phyloP scores from a whole-genome alignment of 2,888 invertebrate species.

The Drosophila cracens region DNA sequence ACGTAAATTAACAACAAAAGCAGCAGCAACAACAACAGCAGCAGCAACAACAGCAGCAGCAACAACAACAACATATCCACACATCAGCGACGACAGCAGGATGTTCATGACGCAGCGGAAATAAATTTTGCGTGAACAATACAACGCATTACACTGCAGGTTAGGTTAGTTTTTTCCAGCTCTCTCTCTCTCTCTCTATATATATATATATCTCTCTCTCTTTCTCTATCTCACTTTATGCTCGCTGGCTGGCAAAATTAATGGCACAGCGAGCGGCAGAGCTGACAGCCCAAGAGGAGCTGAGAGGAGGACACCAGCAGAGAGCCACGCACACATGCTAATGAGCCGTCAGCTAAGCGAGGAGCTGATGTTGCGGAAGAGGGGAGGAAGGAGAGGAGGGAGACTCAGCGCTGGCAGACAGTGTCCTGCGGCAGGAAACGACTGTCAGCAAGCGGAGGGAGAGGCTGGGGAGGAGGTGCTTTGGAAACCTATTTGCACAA shows the following conservation, averaged over 20 bases:
- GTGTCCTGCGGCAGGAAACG: conserved; percentile 60
- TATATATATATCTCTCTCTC: background rate
- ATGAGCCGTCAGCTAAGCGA: conserved; percentile 64
- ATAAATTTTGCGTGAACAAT: conserved; percentile 81
- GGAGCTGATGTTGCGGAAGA: background rate
- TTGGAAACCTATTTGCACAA: conserved; percentile 7
- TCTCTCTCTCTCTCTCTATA: background rate
- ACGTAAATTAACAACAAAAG: conserved; percentile 75
- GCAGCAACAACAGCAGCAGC: conserved; percentile 40
- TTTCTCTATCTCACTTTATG: background rate
- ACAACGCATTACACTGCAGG: conserved; percentile 78
- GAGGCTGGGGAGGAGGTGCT: background rate
- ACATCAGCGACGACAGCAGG: conserved; percentile 74
- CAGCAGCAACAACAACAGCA: conserved; percentile 34
- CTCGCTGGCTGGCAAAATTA: conserved; percentile 55
- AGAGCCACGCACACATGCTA: conserved; percentile 61
- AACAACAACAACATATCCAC: conserved; percentile 27
- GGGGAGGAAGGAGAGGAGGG: background rate
- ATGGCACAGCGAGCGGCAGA: conserved; percentile 59
- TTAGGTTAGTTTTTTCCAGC: conserved; percentile 62
- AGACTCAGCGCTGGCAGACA: conserved; percentile 9
- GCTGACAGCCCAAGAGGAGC: conserved; percentile 47
- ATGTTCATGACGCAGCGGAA: conserved; percentile 77
- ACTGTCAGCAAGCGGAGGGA: conserved; percentile 55
- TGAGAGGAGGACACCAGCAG: background rate